phyloP scores from a whole-genome alignment of 2,113 vertebrate genomes.

The Sterrhoptilus dennistouni region DNA sequence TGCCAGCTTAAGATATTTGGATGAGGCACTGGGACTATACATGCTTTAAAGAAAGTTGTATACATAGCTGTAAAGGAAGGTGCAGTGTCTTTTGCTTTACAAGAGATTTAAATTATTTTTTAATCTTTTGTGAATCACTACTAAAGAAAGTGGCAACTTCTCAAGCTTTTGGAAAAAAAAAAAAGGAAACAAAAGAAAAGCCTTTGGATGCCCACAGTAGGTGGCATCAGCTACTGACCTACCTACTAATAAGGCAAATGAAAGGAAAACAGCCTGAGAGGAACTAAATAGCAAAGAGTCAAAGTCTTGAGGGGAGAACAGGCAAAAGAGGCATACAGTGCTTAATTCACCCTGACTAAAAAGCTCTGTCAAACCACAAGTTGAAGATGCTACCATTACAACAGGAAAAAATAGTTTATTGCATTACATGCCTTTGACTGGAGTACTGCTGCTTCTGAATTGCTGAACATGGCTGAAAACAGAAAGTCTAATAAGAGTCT shows the following conservation, averaged over 20 bases:
- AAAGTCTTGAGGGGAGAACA: constrained; percentile 41
- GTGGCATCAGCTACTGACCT: constrained; percentile 71
- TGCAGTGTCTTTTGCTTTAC: neutral
- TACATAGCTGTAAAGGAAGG: neutral
- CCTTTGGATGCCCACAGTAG: constrained; percentile 72
- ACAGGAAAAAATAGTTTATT: constrained; percentile 8
- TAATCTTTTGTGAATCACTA: constrained; percentile 41
- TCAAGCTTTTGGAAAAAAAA: constrained; percentile 45
- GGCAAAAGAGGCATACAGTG: constrained; percentile 30
- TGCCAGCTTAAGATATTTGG: neutral
- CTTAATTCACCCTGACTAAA: constrained; percentile 55
- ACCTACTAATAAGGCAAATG: constrained; percentile 73
- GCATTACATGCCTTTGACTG: constrained; percentile 4
- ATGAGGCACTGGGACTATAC: neutral
- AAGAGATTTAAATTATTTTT: constrained; percentile 37
- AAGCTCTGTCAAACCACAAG: constrained; percentile 38
- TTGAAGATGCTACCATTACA: constrained; percentile 42
- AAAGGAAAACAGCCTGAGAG: constrained; percentile 70
- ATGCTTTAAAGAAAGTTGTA: neutral
- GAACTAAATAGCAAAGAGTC: constrained; percentile 55
- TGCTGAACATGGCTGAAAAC: neutral
- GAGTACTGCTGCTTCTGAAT: constrained; percentile 13
- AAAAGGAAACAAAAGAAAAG: constrained; percentile 62
- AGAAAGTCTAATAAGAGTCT: neutral
- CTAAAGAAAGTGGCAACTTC: constrained; percentile 53